A percentile compares a stretch with the other conserved stretches of the same genome.
phyloP scores from a whole-genome alignment of 1,140 invertebrate species.

The Drosophila pandora region DNA sequence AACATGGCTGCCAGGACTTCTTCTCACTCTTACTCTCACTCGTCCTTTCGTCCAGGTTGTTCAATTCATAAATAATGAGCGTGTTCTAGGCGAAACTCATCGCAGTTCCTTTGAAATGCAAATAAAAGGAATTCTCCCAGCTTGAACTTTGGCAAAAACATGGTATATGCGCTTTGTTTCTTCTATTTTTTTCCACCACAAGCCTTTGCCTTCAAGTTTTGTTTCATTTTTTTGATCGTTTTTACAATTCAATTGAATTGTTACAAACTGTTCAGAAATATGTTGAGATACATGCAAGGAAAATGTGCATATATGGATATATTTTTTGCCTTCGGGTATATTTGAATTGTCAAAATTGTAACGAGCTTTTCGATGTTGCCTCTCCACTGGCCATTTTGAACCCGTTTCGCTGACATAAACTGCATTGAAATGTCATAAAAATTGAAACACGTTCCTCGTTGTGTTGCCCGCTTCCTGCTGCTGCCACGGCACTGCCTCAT shows the following conservation, averaged over 20 bases:
- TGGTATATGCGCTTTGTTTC: constrained; percentile 32
- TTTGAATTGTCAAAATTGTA: constrained; percentile 55
- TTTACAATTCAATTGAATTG: constrained; percentile 53
- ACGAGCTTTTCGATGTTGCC: constrained; percentile 29
- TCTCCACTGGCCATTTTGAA: constrained; percentile 40
- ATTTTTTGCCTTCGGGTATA: constrained; percentile 11
- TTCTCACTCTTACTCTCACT: constrained; percentile 23
- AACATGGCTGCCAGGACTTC: constrained; percentile 11
- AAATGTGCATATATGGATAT: constrained; percentile 7
- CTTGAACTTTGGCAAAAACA: constrained; percentile 22
- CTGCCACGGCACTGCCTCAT: neutral
- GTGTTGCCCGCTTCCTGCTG: constrained; percentile 35
- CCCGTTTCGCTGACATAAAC: constrained; percentile 78
- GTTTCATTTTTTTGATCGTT: constrained; percentile 10
- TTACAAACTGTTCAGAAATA: constrained; percentile 45
- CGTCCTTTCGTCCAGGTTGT: constrained; percentile 12
- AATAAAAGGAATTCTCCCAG: constrained; percentile 36
- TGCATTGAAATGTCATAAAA: constrained; percentile 82
- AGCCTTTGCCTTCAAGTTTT: neutral
- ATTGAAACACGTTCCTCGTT: constrained; percentile 74
- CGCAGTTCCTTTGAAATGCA: constrained; percentile 42
- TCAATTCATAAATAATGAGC: constrained; percentile 52
- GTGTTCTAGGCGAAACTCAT: constrained; percentile 23
- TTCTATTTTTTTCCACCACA: constrained; percentile 15
- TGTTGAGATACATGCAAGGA: constrained; percentile 15